Evolutionary conservation across 2,113 vertebrate genomes (phyloP).

Genomic region (Calcarius ornatus): DNA sequence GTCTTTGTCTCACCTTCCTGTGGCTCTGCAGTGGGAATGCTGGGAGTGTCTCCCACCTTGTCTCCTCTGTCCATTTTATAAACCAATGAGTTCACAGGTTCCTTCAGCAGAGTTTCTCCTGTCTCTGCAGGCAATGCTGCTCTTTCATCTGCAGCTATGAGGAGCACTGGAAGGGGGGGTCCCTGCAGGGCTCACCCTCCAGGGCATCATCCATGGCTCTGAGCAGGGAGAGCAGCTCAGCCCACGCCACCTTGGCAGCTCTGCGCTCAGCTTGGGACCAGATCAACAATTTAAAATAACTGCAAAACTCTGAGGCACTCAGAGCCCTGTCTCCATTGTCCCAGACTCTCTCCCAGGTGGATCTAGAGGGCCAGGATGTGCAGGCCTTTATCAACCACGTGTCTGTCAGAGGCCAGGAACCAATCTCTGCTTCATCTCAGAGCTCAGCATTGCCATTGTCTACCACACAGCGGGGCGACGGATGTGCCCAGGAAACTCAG

Average conservation of each 20-base stretch:
- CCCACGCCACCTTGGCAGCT: fast-evolving
- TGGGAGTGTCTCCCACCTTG: neutral
- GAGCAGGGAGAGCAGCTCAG: neutral
- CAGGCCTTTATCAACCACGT: neutral
- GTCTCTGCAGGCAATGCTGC: neutral
- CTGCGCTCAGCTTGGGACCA: neutral
- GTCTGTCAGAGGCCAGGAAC: neutral
- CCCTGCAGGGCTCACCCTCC: neutral
- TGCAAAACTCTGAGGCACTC: neutral
- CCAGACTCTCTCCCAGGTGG: neutral
- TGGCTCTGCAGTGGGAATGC: neutral
- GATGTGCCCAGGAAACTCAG: neutral
- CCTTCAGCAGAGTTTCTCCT: neutral
- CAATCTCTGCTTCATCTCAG: neutral
- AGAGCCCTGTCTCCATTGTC: neutral
- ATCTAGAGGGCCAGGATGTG: neutral
- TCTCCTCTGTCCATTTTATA: neutral
- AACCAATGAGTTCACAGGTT: neutral
- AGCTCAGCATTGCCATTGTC: neutral
- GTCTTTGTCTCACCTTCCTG: neutral
- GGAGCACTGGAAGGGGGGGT: neutral
- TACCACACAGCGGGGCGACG: neutral
- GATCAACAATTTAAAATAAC: neutral
- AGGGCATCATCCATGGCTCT: neutral
- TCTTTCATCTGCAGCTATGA: neutral